A percentile compares a stretch with the other conserved stretches of the same genome.
These are phyloP conservation scores for Lasius fuliginosus DNA, from an alignment of 2,888 invertebrate species.

Conservation along the genomic window DNA sequence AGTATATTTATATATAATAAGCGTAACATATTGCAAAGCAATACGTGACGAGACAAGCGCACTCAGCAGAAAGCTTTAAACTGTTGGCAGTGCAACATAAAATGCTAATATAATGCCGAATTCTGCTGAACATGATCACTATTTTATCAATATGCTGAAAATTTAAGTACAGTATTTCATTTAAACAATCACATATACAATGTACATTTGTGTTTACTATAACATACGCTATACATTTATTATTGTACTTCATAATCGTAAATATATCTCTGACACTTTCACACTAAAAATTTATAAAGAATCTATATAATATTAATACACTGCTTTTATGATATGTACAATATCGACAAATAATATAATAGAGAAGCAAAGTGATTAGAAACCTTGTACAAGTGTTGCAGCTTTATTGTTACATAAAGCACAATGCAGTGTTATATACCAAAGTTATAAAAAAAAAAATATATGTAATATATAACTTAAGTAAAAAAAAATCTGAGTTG, in stretches of 20 bases:
- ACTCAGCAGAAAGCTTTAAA: not conserved
- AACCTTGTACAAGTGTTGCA: slow-evolving; percentile 9
- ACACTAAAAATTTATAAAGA: not conserved
- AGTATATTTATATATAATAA: not conserved
- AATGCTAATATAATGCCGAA: not conserved
- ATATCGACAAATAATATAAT: slow-evolving; percentile 1
- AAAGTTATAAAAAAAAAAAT: slow-evolving; percentile 34
- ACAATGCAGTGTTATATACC: slow-evolving; percentile 27
- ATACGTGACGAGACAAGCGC: not conserved
- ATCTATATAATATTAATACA: not conserved
- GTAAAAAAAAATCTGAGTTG: not conserved
- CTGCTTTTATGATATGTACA: slow-evolving; percentile 3
- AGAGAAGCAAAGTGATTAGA: not conserved
- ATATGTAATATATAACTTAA: slow-evolving; percentile 16
- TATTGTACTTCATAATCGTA: slow-evolving; percentile 37
- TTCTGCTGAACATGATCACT: not conserved
- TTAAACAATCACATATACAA: not conserved
- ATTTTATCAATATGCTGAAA: not conserved
- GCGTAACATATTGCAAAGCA: not conserved
- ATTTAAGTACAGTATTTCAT: slow-evolving; percentile 37
- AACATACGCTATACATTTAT: slow-evolving; percentile 15
- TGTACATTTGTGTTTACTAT: slow-evolving; percentile 12
- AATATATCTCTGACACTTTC: not conserved
- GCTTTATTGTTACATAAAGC: slow-evolving; percentile 9
- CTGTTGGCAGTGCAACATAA: not conserved